Conservation (phyloP, 2,797 vertebrate species). For the Catamblyrhynchus diadema region DNA sequence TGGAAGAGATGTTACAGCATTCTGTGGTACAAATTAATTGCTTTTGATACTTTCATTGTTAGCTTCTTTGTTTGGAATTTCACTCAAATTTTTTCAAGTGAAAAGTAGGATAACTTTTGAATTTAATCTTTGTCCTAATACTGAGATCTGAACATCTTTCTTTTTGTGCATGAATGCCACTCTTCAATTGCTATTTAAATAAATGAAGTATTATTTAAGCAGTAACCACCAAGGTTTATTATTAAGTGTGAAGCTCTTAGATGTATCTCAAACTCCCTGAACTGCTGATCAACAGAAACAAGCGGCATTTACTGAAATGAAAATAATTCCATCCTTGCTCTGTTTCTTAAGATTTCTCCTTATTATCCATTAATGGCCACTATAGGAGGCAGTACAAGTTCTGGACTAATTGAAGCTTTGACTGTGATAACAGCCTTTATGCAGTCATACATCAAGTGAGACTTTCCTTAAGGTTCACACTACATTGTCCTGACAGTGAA, state of each 20-base stretch:
- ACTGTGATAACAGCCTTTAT: background rate
- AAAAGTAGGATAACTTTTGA: background rate
- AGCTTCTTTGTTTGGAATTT: background rate
- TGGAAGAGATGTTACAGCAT: background rate
- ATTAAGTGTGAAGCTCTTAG: conserved; percentile 20
- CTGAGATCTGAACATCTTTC: background rate
- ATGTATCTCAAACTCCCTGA: background rate
- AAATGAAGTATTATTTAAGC: background rate
- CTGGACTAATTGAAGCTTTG: conserved; percentile 40
- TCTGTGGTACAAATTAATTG: background rate
- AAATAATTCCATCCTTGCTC: conserved; percentile 1
- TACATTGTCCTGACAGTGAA: conserved; percentile 28
- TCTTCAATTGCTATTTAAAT: conserved; percentile 2
- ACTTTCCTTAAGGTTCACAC: conserved; percentile 11
- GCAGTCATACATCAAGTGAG: conserved; percentile 1
- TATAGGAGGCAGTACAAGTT: conserved; percentile 10
- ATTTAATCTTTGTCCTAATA: conserved; percentile 2
- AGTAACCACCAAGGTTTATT: conserved; percentile 11
- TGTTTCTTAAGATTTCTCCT: conserved; percentile 28
- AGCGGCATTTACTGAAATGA: background rate
- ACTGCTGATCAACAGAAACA: conserved; percentile 29
- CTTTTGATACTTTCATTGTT: background rate
- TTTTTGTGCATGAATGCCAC: background rate
- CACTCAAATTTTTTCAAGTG: background rate
- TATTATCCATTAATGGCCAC: conserved; percentile 45